Percentiles rank a stretch among this genome's conserved stretches.
These are phyloP conservation scores for Nothobranchius kuhntae DNA, from an alignment of 2,113 vertebrate genomes.

Conservation along the genomic window DNA sequence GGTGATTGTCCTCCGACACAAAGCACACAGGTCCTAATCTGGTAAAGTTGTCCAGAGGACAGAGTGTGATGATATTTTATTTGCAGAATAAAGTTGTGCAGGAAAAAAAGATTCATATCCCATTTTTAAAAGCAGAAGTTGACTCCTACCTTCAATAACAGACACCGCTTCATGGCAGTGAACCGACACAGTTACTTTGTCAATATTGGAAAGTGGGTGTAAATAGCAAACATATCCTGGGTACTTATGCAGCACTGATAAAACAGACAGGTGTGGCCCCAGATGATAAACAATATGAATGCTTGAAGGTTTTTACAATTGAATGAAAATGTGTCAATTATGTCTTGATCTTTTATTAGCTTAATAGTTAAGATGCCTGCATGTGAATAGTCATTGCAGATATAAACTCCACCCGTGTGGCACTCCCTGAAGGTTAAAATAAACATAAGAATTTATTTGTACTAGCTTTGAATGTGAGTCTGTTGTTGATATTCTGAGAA, in stretches of 20 bases:
- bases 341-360: slow-evolving; percentile 20
- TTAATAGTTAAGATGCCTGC: slow-evolving; percentile 2
- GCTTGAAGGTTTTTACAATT: slow-evolving; percentile 32
- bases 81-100: neutral
- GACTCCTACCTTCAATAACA: neutral
- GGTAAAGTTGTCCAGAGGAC: too few species aligned
- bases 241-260: slow-evolving; percentile 17
- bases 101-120: neutral
- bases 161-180: neutral
- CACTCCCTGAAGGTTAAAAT: slow-evolving; percentile 45
- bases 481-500: slow-evolving; percentile 11
- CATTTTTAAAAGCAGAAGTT: neutral
- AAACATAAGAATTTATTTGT: slow-evolving; percentile 41
- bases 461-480: neutral
- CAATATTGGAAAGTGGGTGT: slow-evolving; percentile 24
- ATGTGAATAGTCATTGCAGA: slow-evolving; percentile 14
- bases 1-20: too few species aligned
- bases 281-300: neutral
- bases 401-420: slow-evolving; percentile 30
- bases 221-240: slow-evolving; percentile 37
- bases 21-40: too few species aligned
- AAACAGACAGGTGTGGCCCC: slow-evolving; percentile 31
- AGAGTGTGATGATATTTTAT: neutral
- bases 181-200: neutral
- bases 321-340: slow-evolving; percentile 25